Base-by-base conservation (phyloP, 2,797 vertebrate genomes). In the Micrastur ruficollis region DNA sequence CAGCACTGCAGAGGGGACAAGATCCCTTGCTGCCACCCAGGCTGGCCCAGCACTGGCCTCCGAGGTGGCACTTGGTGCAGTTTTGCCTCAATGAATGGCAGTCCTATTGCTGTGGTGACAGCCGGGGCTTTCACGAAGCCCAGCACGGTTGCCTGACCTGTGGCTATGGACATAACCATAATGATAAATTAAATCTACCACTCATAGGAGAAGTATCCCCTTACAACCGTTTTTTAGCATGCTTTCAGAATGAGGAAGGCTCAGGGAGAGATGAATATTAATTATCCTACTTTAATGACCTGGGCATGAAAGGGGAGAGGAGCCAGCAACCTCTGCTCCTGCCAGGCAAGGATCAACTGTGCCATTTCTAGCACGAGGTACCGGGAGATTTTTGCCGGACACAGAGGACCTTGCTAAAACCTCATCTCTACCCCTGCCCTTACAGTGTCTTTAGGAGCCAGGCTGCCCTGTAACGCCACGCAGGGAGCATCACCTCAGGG, bases 81-180 rank as follows among this genome's bases (percentile, higher is more conserved):
- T 55, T 47, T 46, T 80, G 32, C 40, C 75, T 72, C 3, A 1
- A 2, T 29, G 52, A 81, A 65, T 0, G 0, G 15, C 58, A 21
- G 23, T 29, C 42, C 67, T 49, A 3, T 11, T 17, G 63, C 75
- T 50, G 49, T 19, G n/a, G 63, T 71, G 65, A 26, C 31, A 50
- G 59, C 9, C 26, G 75, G 29, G 40, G 49, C 71, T 86, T 91
- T 76, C 49, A 29, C 9, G 22, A 27, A 90, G 47, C n/a, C 38
- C 50, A 55, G 78, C 22, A 5, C 19, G n/a, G 23, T 25, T 67
- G 42, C 42, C 32, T 72, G 68, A 87, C 29, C 12, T 3, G 2
- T 7, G 81, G 42, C 34, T 78, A 42, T 1, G 75, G n/a, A 32
- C 14, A 82, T 44, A 85, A 81, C 53, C 17, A 25, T 71, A 93